Evolutionary conservation across 2,888 invertebrate genomes (phyloP), one percentile per base, ranked within the genome.

Genomic region (Eupithecia exiguata): DNA sequence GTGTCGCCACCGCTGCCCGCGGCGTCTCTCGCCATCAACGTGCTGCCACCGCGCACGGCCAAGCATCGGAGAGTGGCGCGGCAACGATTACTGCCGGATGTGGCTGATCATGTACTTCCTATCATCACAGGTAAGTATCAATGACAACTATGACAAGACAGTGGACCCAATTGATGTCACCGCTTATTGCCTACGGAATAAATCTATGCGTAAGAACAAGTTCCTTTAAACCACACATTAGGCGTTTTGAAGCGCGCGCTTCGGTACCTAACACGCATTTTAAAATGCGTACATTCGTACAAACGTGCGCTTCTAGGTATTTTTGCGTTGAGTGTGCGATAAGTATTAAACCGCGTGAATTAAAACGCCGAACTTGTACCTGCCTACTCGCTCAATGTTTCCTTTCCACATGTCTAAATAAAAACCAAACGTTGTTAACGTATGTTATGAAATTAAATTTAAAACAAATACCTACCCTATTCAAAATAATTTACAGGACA

Each of bases 1-100:
- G 81, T 93, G 78, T 89, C 91, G 21, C 94, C 94, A 35, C 85
- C 91, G 46, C 83, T 94, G 81, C 92, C 92, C 16, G 86, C 84
- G 21, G 87, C 90, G 35, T 89, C 89, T 1, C 88, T 91, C 30
- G 89, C 89, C 68, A 80, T 87, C 40, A 88, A 88, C 62, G 90
- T 90, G 70, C 84, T 89, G 40, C 90, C 90, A 1, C 88, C 89
- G 38, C 86, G 92, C 61, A 86, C 90, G 30, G 87, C 91, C 12
- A 85, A 89, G 7, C 89, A 85, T 75, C 75, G 85, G 43, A 85
- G 87, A 43, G 76, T 87, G 40, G 77, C 87, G 16, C 82, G 87
- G 5, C 86, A 86, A 7, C 78, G 79, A 61, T 87, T 87, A 35
- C 83, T 87, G 62, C 86, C 86, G 1, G 83, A 87, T 53, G 10